Evolutionary conservation across 1,140 invertebrate species (phyloP), one percentile per base, ranked within the genome.

Genomic region (Holcopasites calliopsidis): DNA sequence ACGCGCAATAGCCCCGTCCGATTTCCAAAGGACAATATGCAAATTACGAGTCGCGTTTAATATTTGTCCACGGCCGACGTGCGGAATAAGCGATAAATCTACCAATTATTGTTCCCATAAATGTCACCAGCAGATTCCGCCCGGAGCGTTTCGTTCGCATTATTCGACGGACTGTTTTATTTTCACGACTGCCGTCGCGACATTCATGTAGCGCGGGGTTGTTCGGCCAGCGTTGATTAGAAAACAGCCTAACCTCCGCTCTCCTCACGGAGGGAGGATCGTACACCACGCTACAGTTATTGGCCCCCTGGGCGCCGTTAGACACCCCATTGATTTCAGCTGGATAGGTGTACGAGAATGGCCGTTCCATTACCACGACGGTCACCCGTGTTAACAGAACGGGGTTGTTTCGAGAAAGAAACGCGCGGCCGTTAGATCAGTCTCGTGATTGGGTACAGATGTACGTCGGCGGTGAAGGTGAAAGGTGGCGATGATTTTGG

Each of bases 241-340:
- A 82, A 76, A 82, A 76, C 62, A 44, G 52, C 61, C 18, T 3
- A 4, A 11, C 21, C 52, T 21, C 42, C 42, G 21, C 35, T 42
- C 23, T 13, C 16, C 8, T 49, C 49, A 18, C 28, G 66, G 38
- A n/a, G 52, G 8, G 28, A 31, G 52, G 18, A 13, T 18, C 42
- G 80, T 47, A n/a, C 50, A 47, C 31, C 69, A 23, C 31, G 35
- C 50, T 52, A 64, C 55, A 71, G 76, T 76, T 79, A 83, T 76
- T 52, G 47, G 71, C 70, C 82, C 82, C 66, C 82, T 40, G 75
- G 76, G 38, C 54, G 44, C 76, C 76, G 82, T 83, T 83, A 79
- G 62, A 79, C 76, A 82, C 76, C 76, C 80, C 80, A 83, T 82
- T 83, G 82, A 83, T 83, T 83, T 83, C 72, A 64, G 40, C 52